Percentiles rank a stretch among this genome's conserved stretches.
Conservation (phyloP, 2,888 invertebrate genomes). For the Dolomedes plantarius region DNA sequence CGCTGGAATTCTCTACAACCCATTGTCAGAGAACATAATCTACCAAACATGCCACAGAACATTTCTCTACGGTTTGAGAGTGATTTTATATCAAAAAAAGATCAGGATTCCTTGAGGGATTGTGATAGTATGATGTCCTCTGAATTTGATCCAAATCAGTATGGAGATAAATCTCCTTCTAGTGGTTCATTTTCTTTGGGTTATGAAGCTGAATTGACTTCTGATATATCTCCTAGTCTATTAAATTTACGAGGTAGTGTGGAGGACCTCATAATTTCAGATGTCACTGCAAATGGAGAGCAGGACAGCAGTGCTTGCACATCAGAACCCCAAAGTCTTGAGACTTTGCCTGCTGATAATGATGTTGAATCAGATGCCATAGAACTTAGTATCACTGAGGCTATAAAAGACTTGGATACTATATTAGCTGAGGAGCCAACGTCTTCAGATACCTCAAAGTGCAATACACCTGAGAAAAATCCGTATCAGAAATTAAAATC, state of each 20-base stretch:
- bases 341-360: slow-evolving; percentile 23
- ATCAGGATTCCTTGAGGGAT: slow-evolving; percentile 14
- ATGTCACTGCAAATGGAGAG: not conserved
- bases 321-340: slow-evolving; percentile 37
- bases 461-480: slow-evolving; percentile 52
- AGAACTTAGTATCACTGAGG: slow-evolving; percentile 38
- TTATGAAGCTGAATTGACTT: slow-evolving; percentile 72
- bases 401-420: slow-evolving; percentile 64
- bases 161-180: slow-evolving; percentile 65
- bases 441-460: slow-evolving; percentile 50
- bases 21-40: slow-evolving; percentile 38
- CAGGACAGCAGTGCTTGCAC: not conserved
- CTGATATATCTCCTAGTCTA: slow-evolving; percentile 77
- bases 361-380: slow-evolving; percentile 43
- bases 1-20: slow-evolving; percentile 81
- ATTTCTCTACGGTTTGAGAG: slow-evolving; percentile 55
- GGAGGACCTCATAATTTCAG: slow-evolving; percentile 78
- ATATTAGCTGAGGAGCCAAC: slow-evolving; percentile 53
- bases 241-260: slow-evolving; percentile 84
- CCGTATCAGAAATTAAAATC: not conserved
- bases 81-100: slow-evolving; percentile 59
- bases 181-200: slow-evolving; percentile 61
- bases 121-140: slow-evolving; percentile 46
- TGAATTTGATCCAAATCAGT: slow-evolving; percentile 24
- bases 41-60: not conserved